Base-by-base conservation (phyloP, 2,797 vertebrate genomes). In the Sciurus carolinensis region DNA sequence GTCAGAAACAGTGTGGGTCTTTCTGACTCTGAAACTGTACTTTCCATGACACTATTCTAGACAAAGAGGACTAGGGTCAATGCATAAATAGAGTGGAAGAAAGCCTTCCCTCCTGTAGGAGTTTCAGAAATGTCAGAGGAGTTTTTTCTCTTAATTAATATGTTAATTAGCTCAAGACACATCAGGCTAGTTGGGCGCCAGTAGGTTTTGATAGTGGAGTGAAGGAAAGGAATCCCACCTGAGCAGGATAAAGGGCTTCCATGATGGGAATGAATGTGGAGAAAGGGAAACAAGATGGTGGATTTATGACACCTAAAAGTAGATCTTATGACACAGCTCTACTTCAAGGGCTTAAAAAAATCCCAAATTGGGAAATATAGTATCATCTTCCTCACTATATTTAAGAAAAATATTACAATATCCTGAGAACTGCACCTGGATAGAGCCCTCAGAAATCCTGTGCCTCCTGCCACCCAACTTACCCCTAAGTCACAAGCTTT, bases 51-150 rank as follows among this genome's bases (percentile, higher is more conserved):
- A 14, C 57, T 67, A 44, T 50, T 62, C 57, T 36, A 73, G 86
- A 26, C 42, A 71, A 36, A 89, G 7, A 94, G 44, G 62, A 42
- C 42, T 28, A 42, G 71, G 42, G 54, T 87, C 64, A 79, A 59
- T 66, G 30, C 30, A 33, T 57, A 85, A 72, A 90, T 69, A 73
- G 59, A 82, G 62, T 73, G 15, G 17, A 64, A 67, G 13, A 67
- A 24, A 90, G 12, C 3, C 33, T 80, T 71, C 1, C 62, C 20
- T 10, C 52, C 39, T 42, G 3, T 14, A 18, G 20, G n/a, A 33
- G 64, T n/a, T 71, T 73, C 80, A 82, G 86, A 96, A 95, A 87
- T 52, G 15, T 22, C 69, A 76, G 92, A 73, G 52, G 67, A 92
- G 9, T 28, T n/a, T 30, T 15, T 33, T 94, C 91, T 79, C 69